Conservation (phyloP, 1,140 invertebrate genomes). For the Drosophila parvula region DNA sequence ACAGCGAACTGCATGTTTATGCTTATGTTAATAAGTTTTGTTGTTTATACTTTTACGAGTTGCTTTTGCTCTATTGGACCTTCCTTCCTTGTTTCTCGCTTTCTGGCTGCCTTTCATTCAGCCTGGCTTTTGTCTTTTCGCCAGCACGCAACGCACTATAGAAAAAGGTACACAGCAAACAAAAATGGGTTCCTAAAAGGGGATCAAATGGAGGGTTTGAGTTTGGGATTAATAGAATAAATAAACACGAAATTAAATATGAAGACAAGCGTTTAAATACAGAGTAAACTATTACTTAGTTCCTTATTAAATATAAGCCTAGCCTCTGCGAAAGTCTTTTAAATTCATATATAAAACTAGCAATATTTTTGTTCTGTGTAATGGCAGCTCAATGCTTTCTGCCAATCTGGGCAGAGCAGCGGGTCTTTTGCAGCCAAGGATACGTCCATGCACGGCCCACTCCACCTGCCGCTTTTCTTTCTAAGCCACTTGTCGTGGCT, state of each 20-base stretch:
- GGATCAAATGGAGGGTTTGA: not conserved
- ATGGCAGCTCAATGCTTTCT: constrained; percentile 32
- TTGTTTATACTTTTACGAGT: constrained; percentile 70
- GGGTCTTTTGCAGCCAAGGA: constrained; percentile 37
- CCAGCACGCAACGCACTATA: constrained; percentile 48
- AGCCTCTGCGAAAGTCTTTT: no score
- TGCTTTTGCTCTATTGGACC: constrained; percentile 35
- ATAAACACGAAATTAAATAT: not conserved
- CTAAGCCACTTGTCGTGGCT: constrained; percentile 52
- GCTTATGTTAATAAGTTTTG: constrained; percentile 78
- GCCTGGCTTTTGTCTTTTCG: constrained; percentile 52
- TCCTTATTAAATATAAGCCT: no score
- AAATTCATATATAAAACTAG: not conserved
- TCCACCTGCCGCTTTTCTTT: constrained; percentile 28
- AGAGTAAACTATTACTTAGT: no score
- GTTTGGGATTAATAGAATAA: no score
- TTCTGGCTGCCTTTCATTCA: constrained; percentile 53
- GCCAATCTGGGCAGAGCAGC: constrained; percentile 5
- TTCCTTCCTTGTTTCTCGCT: constrained; percentile 64
- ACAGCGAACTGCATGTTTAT: constrained; percentile 64
- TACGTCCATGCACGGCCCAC: constrained; percentile 11
- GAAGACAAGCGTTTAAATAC: not conserved
- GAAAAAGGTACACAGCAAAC: constrained; percentile 9
- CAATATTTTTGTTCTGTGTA: not conserved
- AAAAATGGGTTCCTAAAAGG: not conserved